phyloP scores from a whole-genome alignment of 2,113 vertebrate genomes.

The Sorex araneus region DNA sequence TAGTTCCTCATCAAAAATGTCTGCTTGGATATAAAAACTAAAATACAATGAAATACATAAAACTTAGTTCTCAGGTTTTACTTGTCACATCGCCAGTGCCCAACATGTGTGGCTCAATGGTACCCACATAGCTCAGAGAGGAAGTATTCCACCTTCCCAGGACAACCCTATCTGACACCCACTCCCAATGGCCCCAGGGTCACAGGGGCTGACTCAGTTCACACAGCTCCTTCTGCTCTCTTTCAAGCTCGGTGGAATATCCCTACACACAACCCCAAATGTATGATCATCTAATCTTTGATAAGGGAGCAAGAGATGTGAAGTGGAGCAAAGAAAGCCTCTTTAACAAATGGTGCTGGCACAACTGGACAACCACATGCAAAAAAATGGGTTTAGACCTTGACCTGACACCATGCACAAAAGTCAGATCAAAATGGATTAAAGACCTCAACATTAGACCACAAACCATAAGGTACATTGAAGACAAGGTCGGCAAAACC shows the following conservation, averaged over 20 bases:
- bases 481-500: too few species aligned
- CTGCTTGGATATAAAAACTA: background rate
- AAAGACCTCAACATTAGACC: too few species aligned
- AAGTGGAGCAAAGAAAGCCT: too few species aligned
- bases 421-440: too few species aligned
- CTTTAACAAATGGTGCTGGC: too few species aligned
- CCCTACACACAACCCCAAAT: too few species aligned
- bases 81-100: background rate
- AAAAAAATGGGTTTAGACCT: too few species aligned
- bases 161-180: background rate
- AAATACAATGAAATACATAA: conserved; percentile 17
- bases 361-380: too few species aligned
- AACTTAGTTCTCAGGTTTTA: background rate
- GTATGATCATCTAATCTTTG: too few species aligned
- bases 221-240: background rate
- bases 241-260: conserved; percentile 17
- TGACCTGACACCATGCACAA: too few species aligned
- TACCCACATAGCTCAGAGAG: background rate
- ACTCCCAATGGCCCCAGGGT: background rate
- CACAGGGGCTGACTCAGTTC: background rate
- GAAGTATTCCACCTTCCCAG: background rate
- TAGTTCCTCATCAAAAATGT: background rate
- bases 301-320: too few species aligned
- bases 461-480: too few species aligned
- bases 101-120: rapidly evolving